Conservation (phyloP, 2,113 vertebrate species). For the Sphaerodactylus townsendi region DNA sequence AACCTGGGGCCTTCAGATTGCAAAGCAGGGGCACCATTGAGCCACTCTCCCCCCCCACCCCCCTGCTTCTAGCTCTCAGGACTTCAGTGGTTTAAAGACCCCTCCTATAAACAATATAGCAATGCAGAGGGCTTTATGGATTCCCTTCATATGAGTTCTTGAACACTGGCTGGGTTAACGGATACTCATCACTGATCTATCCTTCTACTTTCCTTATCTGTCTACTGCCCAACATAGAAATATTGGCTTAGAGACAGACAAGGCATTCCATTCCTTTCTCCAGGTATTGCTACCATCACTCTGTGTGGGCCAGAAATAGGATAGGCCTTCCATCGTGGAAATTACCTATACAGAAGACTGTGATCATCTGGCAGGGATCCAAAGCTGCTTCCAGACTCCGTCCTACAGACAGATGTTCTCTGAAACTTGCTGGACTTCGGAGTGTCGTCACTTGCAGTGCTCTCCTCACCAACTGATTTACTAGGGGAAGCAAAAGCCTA, state of each 20-base stretch:
- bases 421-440: slow-evolving; percentile 80
- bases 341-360: slow-evolving; percentile 89
- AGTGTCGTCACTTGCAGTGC: slow-evolving; percentile 68
- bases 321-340: fast-evolving
- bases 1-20: too few species aligned
- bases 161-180: background rate
- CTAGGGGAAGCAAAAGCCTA: slow-evolving; percentile 78
- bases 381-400: slow-evolving; percentile 78
- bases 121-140: background rate
- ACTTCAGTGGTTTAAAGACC: background rate
- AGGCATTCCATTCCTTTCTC: background rate
- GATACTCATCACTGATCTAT: background rate
- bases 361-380: slow-evolving; percentile 75
- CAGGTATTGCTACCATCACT: background rate
- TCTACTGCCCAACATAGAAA: background rate
- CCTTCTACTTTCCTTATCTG: background rate
- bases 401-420: slow-evolving; percentile 70
- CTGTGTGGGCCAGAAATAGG: background rate
- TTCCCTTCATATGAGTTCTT: background rate
- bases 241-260: background rate
- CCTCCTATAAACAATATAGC: background rate
- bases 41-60: background rate
- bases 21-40: too few species aligned
- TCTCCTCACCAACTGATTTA: slow-evolving; percentile 73
- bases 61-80: background rate